A percentile compares a stretch with the other conserved stretches of the same genome.
Conservation (phyloP, 1,140 invertebrate genomes). For the Paraescarpia echinospica region DNA sequence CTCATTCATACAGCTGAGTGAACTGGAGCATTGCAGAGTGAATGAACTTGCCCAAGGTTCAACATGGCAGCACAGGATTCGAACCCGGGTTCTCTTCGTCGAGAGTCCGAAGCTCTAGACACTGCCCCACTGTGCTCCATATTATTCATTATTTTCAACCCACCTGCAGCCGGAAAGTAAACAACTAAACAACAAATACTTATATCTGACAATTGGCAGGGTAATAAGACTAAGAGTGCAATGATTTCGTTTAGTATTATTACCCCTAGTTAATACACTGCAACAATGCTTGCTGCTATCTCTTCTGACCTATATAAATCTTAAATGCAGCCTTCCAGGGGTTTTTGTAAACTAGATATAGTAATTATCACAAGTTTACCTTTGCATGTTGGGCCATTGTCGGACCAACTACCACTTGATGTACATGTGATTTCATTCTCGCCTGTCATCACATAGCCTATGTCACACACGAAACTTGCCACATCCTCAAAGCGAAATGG, state of each 20-base stretch:
- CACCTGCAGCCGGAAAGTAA: not conserved
- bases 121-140: too few relatives aligned
- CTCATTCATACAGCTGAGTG: too few relatives aligned
- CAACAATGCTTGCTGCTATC: not conserved
- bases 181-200: not conserved
- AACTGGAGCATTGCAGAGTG: too few relatives aligned
- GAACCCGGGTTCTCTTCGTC: too few relatives aligned
- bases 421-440: constrained; percentile 81
- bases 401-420: constrained; percentile 88
- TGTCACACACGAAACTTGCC: constrained; percentile 90
- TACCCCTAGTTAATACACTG: not conserved
- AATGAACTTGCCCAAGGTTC: too few relatives aligned
- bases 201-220: not conserved
- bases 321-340: not conserved
- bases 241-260: not conserved
- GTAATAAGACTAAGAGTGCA: not conserved
- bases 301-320: not conserved
- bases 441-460: constrained; percentile 90
- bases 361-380: constrained; percentile 59
- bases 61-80: too few relatives aligned
- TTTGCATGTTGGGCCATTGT: constrained; percentile 80
- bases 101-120: too few relatives aligned
- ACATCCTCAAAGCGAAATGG: constrained; percentile 88
- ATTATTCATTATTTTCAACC: not conserved
- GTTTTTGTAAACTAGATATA: not conserved